phyloP scores from a whole-genome alignment of 2,888 invertebrate genomes.

The Nymphalis c-album region DNA sequence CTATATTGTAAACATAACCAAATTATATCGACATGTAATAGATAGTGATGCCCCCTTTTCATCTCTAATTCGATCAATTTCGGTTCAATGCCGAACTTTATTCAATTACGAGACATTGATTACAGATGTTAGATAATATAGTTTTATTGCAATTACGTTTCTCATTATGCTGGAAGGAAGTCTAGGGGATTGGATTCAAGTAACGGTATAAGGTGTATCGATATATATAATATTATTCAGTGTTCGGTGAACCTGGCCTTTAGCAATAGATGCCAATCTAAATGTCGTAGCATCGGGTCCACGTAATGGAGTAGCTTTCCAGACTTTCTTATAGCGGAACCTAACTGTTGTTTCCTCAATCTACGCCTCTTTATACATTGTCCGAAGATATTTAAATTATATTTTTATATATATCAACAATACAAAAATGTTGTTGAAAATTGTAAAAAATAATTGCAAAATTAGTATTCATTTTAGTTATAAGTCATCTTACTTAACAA shows the following conservation, averaged over 20 bases:
- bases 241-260: conserved; percentile 49
- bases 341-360: conserved; percentile 38
- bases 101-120: conserved; percentile 47
- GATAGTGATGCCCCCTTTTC: conserved; percentile 56
- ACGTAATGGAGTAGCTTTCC: conserved; percentile 64
- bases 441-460: too few relatives aligned
- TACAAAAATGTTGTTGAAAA: too few relatives aligned
- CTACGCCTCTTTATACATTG: conserved; percentile 31
- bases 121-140: conserved; percentile 52
- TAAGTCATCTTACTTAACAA: too few relatives aligned
- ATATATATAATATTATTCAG: conserved; percentile 36
- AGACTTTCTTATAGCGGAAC: conserved; percentile 52
- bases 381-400: neutral
- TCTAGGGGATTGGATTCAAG: conserved; percentile 56
- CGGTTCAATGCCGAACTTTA: conserved; percentile 52
- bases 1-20: conserved; percentile 68
- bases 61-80: conserved; percentile 61
- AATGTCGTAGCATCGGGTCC: conserved; percentile 57
- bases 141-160: conserved; percentile 54
- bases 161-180: conserved; percentile 55
- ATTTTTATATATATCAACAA: neutral
- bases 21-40: conserved; percentile 65
- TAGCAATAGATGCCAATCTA: conserved; percentile 61
- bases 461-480: too few relatives aligned
- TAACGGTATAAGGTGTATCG: conserved; percentile 49